Evolutionary conservation across 2,113 vertebrate species (phyloP).

Genomic region (Vireo altiloquus): DNA sequence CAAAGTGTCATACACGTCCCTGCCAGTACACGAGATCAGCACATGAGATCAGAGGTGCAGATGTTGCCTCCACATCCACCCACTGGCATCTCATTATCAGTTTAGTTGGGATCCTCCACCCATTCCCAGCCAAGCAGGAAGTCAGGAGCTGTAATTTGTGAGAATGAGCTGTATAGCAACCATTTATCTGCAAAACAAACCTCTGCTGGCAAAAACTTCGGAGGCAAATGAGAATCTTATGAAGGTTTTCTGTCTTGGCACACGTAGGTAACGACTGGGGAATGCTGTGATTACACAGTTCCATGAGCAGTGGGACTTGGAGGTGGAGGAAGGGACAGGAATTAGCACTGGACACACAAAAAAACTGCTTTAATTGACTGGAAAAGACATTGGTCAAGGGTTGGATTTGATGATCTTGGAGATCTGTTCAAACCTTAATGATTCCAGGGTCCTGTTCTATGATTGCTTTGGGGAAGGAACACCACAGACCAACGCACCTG

Average conservation of each 20-base stretch:
- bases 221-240: background rate
- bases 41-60: slow-evolving; percentile 66
- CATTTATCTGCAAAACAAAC: slow-evolving; percentile 59
- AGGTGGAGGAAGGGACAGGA: background rate
- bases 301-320: background rate
- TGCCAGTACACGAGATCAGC: slow-evolving; percentile 67
- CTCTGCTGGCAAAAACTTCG: slow-evolving; percentile 5
- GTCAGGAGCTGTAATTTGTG: slow-evolving; percentile 50
- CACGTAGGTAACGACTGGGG: background rate
- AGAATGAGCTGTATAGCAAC: slow-evolving; percentile 64
- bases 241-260: slow-evolving; percentile 25
- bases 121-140: slow-evolving; percentile 38
- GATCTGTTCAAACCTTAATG: background rate
- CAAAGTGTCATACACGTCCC: slow-evolving; percentile 48
- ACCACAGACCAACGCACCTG: background rate
- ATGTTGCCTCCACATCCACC: slow-evolving; percentile 65
- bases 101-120: slow-evolving; percentile 47
- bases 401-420: background rate
- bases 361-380: background rate
- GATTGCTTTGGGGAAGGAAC: background rate
- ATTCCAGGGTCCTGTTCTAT: background rate
- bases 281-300: background rate
- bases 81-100: slow-evolving; percentile 66
- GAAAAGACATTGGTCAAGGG: background rate
- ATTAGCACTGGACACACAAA: background rate